Percentiles rank a stretch among this genome's conserved stretches.
These are phyloP conservation scores for Varanus komodoensis DNA, from an alignment of 2,113 vertebrate species.

Conservation along the genomic window DNA sequence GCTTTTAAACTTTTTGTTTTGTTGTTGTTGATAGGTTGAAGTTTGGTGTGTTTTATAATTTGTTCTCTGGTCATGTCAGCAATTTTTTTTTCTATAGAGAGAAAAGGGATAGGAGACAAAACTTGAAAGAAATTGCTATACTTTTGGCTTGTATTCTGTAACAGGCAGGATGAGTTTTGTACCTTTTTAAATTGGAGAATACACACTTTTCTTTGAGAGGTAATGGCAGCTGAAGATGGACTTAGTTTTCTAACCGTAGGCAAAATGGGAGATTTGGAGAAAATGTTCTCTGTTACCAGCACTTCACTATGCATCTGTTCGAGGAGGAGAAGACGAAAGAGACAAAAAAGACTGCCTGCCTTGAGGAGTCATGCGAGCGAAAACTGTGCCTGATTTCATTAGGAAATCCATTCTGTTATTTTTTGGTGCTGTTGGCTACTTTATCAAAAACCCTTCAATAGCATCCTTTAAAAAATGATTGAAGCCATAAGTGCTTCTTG, in stretches of 20 bases:
- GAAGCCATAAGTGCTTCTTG: constrained; percentile 87
- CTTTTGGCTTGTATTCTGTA: constrained; percentile 85
- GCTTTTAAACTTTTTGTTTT: constrained; percentile 83
- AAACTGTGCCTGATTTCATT: constrained; percentile 97
- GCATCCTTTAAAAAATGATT: constrained; percentile 84
- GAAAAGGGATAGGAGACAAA: constrained; percentile 84
- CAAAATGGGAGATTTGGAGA: constrained; percentile 74
- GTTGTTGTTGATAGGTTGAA: constrained; percentile 74
- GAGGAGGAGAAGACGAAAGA: constrained; percentile 62
- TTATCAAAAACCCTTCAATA: constrained; percentile 91
- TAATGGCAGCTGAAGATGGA: constrained; percentile 82
- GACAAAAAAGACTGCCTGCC: constrained; percentile 80
- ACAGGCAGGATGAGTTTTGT: constrained; percentile 81
- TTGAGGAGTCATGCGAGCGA: constrained; percentile 81
- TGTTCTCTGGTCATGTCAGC: constrained; percentile 83
- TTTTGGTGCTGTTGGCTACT: constrained; percentile 98
- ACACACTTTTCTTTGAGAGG: constrained; percentile 77
- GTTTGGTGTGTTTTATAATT: constrained; percentile 84
- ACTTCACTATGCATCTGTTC: constrained; percentile 87
- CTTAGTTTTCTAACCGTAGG: constrained; percentile 77
- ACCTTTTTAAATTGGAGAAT: constrained; percentile 79
- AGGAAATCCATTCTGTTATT: constrained; percentile 91
- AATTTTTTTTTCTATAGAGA: constrained; percentile 77
- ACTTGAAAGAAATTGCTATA: constrained; percentile 94
- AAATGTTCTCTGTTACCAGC: constrained; percentile 83